Evolutionary conservation across 2,888 invertebrate species (phyloP).

Genomic region (Lottia scabra): DNA sequence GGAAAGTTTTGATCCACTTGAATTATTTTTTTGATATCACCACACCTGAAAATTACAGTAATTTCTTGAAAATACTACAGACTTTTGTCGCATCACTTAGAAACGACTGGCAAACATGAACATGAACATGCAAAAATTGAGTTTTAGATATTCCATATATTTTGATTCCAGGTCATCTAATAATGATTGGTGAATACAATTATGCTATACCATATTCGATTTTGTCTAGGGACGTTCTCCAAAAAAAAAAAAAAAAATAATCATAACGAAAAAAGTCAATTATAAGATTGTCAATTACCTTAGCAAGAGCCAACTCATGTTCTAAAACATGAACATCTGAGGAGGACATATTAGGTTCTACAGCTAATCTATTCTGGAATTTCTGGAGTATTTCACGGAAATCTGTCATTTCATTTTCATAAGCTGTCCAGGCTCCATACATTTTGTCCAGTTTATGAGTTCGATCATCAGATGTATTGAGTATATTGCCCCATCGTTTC

Average conservation of each 20-base stretch:
- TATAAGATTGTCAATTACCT: conserved; percentile 43
- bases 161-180: not conserved
- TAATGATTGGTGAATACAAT: not conserved
- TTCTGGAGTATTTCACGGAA: conserved; percentile 56
- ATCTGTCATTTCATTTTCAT: conserved; percentile 51
- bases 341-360: conserved; percentile 55
- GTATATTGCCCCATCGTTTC: conserved; percentile 58
- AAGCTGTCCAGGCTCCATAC: conserved; percentile 59
- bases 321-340: conserved; percentile 60
- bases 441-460: conserved; percentile 58
- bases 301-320: conserved; percentile 60
- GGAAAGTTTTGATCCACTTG: too few species aligned
- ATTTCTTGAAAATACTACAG: too few species aligned
- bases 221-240: not conserved
- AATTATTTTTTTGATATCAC: too few species aligned
- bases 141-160: not conserved
- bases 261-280: not conserved
- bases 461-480: conserved; percentile 52
- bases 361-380: conserved; percentile 49
- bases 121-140: not conserved
- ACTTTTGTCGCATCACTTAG: too few species aligned
- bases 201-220: not conserved
- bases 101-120: too few species aligned
- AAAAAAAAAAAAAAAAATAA: not conserved
- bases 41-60: too few species aligned